These are phyloP conservation scores for Microcebus jonahi DNA, from an alignment of 2,113 vertebrate genomes.

Conservation along the genomic window DNA sequence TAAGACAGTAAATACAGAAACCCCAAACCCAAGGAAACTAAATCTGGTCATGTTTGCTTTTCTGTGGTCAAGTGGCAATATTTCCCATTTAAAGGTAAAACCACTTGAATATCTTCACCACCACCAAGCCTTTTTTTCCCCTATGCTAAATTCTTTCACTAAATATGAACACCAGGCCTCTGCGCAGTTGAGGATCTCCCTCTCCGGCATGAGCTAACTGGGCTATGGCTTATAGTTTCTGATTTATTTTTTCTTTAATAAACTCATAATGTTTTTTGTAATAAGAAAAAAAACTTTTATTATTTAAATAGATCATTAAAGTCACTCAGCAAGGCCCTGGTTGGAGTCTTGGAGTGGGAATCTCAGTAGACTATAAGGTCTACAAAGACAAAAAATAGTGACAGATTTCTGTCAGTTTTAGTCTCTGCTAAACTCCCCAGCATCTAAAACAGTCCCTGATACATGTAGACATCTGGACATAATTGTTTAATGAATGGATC, in stretches of 20 bases:
- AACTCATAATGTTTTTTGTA: neutral
- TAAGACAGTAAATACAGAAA: neutral
- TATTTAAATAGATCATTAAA: slow-evolving; percentile 23
- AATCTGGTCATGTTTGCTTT: neutral
- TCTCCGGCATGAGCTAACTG: neutral
- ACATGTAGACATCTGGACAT: neutral
- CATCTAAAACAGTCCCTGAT: neutral
- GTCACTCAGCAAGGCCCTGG: neutral
- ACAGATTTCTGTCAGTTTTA: neutral
- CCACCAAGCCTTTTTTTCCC: neutral
- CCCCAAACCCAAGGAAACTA: neutral
- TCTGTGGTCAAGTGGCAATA: neutral
- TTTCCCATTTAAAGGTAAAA: neutral
- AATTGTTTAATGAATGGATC: neutral
- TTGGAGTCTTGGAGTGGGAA: neutral
- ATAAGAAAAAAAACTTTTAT: neutral
- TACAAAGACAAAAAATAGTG: neutral
- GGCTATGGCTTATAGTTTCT: neutral
- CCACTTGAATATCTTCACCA: neutral
- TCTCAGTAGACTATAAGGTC: neutral
- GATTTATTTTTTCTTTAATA: neutral
- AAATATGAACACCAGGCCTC: neutral
- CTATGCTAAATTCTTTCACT: neutral
- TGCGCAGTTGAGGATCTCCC: neutral
- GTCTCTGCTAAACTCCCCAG: neutral